Evolutionary conservation across 1,140 invertebrate species (phyloP).

Genomic region (Coptotermes formosanus): DNA sequence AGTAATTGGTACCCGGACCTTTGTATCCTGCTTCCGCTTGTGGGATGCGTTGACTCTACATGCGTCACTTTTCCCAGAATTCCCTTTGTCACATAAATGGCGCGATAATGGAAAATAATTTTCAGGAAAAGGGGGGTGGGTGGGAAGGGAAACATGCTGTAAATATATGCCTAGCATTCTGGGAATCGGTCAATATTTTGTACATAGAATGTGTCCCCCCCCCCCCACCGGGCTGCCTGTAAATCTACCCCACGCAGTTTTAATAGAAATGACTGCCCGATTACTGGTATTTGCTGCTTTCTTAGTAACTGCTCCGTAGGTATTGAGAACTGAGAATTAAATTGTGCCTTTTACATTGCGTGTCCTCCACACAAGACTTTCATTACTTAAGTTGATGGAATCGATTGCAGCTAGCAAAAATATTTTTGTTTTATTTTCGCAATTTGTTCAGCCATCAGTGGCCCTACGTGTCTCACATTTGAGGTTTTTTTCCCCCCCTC

Average conservation of each 20-base stretch:
- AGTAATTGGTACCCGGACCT: too few relatives aligned
- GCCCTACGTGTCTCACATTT: too few relatives aligned
- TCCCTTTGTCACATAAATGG: background rate
- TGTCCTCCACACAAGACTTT: too few relatives aligned
- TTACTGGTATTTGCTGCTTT: background rate
- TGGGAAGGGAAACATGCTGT: background rate
- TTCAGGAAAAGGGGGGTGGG: background rate
- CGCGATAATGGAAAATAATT: background rate
- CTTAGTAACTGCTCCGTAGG: background rate
- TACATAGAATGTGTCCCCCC: background rate
- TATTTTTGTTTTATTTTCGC: too few relatives aligned
- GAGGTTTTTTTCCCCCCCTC: too few relatives aligned
- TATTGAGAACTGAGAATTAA: background rate
- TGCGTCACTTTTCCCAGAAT: background rate
- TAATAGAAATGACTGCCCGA: background rate
- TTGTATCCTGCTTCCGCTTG: background rate
- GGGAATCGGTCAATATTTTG: background rate
- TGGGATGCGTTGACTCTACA: background rate
- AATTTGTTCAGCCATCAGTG: too few relatives aligned
- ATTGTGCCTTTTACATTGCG: too few relatives aligned
- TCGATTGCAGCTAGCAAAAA: too few relatives aligned
- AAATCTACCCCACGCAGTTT: too few relatives aligned
- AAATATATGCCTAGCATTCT: background rate
- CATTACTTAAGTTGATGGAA: too few relatives aligned
- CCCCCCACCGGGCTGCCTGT: too few relatives aligned